Percentiles rank a stretch among this genome's conserved stretches.
Evolutionary conservation across 1,140 invertebrate species (phyloP).

Genomic region (Bombus difficillimus): DNA sequence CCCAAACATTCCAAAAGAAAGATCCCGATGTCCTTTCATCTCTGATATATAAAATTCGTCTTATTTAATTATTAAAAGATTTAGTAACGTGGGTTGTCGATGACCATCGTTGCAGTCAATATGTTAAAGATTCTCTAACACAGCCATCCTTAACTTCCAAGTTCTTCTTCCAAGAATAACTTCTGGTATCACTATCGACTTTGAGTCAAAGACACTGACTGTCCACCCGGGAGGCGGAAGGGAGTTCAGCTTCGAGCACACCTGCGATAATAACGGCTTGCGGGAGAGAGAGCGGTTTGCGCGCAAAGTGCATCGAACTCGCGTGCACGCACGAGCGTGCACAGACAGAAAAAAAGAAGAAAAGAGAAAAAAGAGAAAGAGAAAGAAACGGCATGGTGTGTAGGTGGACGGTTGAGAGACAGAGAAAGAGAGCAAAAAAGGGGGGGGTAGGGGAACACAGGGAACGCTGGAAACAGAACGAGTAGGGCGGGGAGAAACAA

Average conservation of each 20-base stretch:
- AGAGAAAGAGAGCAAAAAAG: constrained; percentile 1
- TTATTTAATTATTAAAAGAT: no score
- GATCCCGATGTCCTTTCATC: no score
- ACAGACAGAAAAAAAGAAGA: constrained; percentile 4
- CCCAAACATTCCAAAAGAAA: no score
- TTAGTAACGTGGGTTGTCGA: no score
- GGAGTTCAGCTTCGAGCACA: constrained; percentile 10
- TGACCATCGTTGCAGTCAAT: no score
- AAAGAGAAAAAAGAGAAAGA: background rate
- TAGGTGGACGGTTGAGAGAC: background rate
- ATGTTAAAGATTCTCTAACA: background rate
- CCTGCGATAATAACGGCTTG: constrained; percentile 58
- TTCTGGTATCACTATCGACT: background rate
- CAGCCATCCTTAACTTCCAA: background rate
- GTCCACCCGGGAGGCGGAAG: constrained; percentile 4
- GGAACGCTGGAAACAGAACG: constrained; percentile 30
- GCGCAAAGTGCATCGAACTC: constrained; percentile 63
- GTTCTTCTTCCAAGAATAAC: background rate
- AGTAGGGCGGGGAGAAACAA: background rate
- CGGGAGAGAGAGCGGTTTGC: constrained; percentile 22
- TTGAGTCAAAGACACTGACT: background rate
- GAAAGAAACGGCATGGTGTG: constrained; percentile 9
- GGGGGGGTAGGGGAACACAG: constrained; percentile 33
- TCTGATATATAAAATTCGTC: no score
- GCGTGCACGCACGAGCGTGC: constrained; percentile 45